Conservation (phyloP, 2,113 vertebrate species). For the Ciconia stormi region DNA sequence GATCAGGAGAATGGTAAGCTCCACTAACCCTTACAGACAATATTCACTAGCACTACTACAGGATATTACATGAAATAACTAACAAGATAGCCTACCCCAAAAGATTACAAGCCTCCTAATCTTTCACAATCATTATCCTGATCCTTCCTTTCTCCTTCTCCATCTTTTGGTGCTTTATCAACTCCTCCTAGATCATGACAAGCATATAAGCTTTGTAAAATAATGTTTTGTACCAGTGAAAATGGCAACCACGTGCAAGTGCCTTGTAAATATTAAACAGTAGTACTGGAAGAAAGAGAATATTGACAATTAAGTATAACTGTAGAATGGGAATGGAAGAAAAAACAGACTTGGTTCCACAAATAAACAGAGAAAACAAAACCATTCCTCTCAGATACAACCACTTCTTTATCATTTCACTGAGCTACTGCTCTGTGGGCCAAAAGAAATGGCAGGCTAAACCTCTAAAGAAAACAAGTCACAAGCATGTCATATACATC, state of each 20-base stretch:
- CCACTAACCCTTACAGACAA: background rate
- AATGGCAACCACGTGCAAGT: background rate
- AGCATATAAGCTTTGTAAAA: background rate
- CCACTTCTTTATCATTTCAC: background rate
- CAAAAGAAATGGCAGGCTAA: background rate
- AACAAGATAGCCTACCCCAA: background rate
- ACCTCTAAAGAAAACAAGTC: background rate
- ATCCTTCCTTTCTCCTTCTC: background rate
- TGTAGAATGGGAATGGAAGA: background rate
- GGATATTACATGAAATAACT: background rate
- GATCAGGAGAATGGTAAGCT: no score
- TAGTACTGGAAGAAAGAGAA: background rate
- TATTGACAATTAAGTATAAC: background rate
- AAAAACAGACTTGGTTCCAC: background rate
- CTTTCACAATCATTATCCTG: background rate
- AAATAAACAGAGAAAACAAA: background rate
- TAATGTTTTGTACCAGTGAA: background rate
- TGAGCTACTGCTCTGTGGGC: background rate
- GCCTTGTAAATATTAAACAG: background rate
- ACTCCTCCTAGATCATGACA: background rate
- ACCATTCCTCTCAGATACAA: background rate
- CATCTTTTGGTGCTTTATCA: background rate
- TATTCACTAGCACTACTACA: background rate
- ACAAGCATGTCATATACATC: background rate
- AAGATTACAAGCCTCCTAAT: background rate